Base-by-base conservation (phyloP, 2,797 vertebrate species). In the Phaenicophaeus curvirostris region DNA sequence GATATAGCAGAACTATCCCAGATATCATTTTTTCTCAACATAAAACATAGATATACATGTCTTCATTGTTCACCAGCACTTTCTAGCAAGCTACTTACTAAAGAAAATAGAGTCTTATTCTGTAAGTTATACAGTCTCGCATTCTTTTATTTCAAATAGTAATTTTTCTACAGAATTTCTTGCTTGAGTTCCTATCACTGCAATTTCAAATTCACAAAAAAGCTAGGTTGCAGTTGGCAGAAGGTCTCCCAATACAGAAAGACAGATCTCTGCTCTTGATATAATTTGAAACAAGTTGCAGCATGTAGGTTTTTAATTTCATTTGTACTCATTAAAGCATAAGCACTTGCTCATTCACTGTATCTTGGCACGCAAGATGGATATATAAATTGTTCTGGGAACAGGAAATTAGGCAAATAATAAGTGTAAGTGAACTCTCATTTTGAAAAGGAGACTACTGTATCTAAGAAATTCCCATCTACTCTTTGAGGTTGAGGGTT, bases 241-340 rank as follows among this genome's bases (percentile, higher is more conserved):
- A 81, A 87, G 28, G 27, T 27, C 7, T 78, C 39, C 16, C 30
- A 63, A 2, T 14, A 54, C 9, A 61, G 75, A 75, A 87, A 85
- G 63, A 54, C 37, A 37, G 4, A 20, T 74, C n/a, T 91, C 44
- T 82, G 53, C 28, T 92, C 63, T 71, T 2, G 0, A 11, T 76
- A 42, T 33, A 39, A 82, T 95, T 73, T 88, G 44, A 93, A 94
- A 94, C 53, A 87, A 87, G 82, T 93, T 33, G 77, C 37, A 93
- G 57, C 61, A 62, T 83, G 67, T 88, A 86, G 53, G 55, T 35
- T 94, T 93, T 87, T 91, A 83, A 94, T 94, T 96, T 91, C 2
- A 3, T 93, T 94, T 95, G 87, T 91, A 74, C 71, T 93, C 87
- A 91, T 94, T 94, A 94, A 95, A 90, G 61, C 83, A 76, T 87